A percentile compares a stretch with the other conserved stretches of the same genome.
Evolutionary conservation across 2,888 invertebrate genomes (phyloP).

Genomic region (Andrena dorsata): DNA sequence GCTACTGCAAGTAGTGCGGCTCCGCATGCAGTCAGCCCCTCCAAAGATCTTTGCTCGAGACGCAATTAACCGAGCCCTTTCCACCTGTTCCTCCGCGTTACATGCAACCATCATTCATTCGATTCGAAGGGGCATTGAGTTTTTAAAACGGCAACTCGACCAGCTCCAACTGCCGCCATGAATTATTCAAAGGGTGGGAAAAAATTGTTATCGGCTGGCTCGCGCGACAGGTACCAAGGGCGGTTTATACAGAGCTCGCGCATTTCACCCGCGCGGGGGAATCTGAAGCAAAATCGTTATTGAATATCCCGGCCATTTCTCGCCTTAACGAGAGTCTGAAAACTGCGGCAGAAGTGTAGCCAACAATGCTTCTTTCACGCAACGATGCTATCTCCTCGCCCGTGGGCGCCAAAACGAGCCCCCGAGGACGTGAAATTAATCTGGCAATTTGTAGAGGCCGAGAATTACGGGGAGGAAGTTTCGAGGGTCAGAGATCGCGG

Average conservation of each 20-base stretch:
- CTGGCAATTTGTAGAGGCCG: constrained; percentile 46
- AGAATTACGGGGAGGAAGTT: constrained; percentile 45
- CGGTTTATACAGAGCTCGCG: neutral
- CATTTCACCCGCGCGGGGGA: neutral
- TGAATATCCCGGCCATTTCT: neutral
- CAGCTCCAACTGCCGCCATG: neutral
- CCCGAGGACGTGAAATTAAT: constrained; percentile 53
- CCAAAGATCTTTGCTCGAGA: constrained; percentile 5
- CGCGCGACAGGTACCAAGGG: neutral
- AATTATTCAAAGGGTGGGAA: constrained; percentile 7
- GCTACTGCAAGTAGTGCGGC: constrained; percentile 42
- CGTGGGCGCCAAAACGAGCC: constrained; percentile 36
- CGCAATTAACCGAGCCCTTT: neutral
- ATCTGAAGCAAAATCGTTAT: neutral
- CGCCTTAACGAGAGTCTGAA: neutral
- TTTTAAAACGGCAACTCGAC: neutral
- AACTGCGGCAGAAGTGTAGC: constrained; percentile 17
- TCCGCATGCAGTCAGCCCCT: constrained; percentile 35
- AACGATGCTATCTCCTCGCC: constrained; percentile 32
- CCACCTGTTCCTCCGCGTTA: neutral
- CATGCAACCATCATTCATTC: neutral
- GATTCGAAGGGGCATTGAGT: neutral
- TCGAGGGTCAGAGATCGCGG: constrained; percentile 28
- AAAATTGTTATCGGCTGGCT: constrained; percentile 2
- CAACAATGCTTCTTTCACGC: constrained; percentile 29